Base-by-base conservation (phyloP, 92 coral and sea anemone genomes). In the Diadumene lineata region DNA sequence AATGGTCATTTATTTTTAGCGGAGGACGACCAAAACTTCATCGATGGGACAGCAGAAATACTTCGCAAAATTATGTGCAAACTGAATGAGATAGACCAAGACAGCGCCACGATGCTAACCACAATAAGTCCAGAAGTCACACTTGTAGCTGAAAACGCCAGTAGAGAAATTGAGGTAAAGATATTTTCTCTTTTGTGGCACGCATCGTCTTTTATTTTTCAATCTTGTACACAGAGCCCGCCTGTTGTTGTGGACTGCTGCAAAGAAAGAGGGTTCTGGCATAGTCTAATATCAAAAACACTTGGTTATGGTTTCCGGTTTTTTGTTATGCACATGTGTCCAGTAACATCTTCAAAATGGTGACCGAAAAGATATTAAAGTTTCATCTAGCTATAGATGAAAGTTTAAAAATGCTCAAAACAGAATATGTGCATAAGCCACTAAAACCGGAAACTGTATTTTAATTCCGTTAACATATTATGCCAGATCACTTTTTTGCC, bases 41-140 rank as follows among this genome's bases (percentile, higher is more conserved):
- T 53, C 58, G 6, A 16, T 3, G 6, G n/a, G 21, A 53, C 58
- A 53, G 19, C 58, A 2, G 24, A 13, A 21, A 9, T 53, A 21
- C 19, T 13, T 21, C 8, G 44, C 1, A 28, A 29, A 11, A 33
- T 63, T 33, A 30, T 63, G 34, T 2, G 15, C 19, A 29, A 33
- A 25, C n/a, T 63, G n/a, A 63, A 33, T 18, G 34, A 63, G n/a
- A n/a, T 63, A 3, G 68, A 63, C 68, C 10, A 63, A 11, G 68
- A 63, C 34, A 29, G 44, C 16, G 68, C 6, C 15, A 2, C 10
- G 13, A 28, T 28, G 34, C 15, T 63, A 19, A 2, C 1, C 6
- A 11, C 68, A 11, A 63, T 63, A 11, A 29, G 44, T 33, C 28
- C 68, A 15, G 34, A 29, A 11, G 68, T 63, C 2, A 11, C 3